Evolutionary conservation across 2,888 invertebrate species (phyloP).

Genomic region (Anticlea derivata): DNA sequence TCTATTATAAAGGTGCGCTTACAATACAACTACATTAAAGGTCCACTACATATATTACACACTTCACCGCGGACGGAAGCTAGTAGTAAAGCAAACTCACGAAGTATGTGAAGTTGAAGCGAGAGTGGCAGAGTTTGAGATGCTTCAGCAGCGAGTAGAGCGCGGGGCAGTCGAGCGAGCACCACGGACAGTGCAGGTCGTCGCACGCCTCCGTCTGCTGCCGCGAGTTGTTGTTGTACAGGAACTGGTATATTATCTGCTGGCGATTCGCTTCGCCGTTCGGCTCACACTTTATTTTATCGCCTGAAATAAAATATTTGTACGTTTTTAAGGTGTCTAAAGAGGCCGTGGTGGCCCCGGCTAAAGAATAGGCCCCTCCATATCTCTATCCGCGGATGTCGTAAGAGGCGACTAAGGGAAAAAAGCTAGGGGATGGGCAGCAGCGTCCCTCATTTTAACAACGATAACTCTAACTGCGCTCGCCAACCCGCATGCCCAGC

Average conservation of each 20-base stretch:
- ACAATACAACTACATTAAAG: too few relatives aligned
- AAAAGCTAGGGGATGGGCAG: too few relatives aligned
- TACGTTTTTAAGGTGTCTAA: too few relatives aligned
- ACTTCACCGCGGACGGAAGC: not conserved
- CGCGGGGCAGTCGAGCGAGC: constrained; percentile 93
- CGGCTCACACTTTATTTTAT: constrained; percentile 57
- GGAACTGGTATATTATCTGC: constrained; percentile 97
- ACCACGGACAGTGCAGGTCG: constrained; percentile 98
- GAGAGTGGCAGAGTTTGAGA: constrained; percentile 95
- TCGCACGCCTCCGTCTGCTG: constrained; percentile 98
- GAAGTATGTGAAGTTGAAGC: constrained; percentile 96
- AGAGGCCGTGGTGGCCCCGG: too few relatives aligned
- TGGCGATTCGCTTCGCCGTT: constrained; percentile 76
- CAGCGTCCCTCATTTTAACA: too few relatives aligned
- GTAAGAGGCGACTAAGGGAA: too few relatives aligned
- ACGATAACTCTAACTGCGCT: too few relatives aligned
- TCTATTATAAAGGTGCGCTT: too few relatives aligned
- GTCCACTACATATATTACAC: not conserved
- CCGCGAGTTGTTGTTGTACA: constrained; percentile 96
- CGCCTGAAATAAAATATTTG: constrained; percentile 45
- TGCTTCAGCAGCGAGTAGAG: constrained; percentile 96
- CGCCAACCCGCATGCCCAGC: too few relatives aligned
- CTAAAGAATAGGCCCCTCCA: too few relatives aligned
- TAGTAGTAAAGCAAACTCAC: constrained; percentile 73
- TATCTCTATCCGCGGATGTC: too few relatives aligned